Evolutionary conservation across 1,140 invertebrate genomes (phyloP), one percentile per base, ranked within the genome.

Genomic region (Drosophila ercepeae): DNA sequence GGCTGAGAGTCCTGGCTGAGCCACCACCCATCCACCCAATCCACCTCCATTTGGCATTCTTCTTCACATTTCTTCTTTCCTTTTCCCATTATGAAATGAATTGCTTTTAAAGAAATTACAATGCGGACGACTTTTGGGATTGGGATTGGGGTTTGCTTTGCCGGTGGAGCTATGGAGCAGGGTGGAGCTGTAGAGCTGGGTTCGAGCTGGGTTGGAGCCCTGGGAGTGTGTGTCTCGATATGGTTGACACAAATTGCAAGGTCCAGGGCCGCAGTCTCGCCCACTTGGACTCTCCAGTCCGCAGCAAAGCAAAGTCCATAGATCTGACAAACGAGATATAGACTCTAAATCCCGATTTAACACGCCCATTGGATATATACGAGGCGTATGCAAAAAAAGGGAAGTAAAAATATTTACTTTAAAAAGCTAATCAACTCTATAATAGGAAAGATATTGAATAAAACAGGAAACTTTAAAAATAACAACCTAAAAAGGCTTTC

Each of bases 71-170:
- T 61, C 27, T 77, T 68, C 51, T 77, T 72, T 52, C 55, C 51
- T 79, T 75, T 63, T 69, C 72, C 82, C 72, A 89, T 89, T 86
- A 89, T 89, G 78, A 89, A 89, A 89, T 89, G 84, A 89, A 89
- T 89, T 86, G 86, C 84, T 89, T 89, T 89, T 89, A 89, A 81
- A 89, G 86, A 89, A 89, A 89, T 89, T 89, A 89, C 86, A 81
- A 81, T 76, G 68, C 65, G 73, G 76, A 67, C 70, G 61, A 45
- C 57, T 59, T 72, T 67, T 67, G 60, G 63, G 63, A 67, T 67
- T 67, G 60, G 63, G 63, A 67, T 67, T 67, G 57, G 49, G 69
- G 69, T 34, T 59, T 21, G 55, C 54, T 46, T 44, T 3, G 16
- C 55, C 13, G 55, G n/a, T n/a, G n/a, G n/a, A n/a, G n/a, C n/a